Evolutionary conservation across 2,888 invertebrate genomes (phyloP), one percentile per base, ranked within the genome.

Genomic region (Rotaria sp.): DNA sequence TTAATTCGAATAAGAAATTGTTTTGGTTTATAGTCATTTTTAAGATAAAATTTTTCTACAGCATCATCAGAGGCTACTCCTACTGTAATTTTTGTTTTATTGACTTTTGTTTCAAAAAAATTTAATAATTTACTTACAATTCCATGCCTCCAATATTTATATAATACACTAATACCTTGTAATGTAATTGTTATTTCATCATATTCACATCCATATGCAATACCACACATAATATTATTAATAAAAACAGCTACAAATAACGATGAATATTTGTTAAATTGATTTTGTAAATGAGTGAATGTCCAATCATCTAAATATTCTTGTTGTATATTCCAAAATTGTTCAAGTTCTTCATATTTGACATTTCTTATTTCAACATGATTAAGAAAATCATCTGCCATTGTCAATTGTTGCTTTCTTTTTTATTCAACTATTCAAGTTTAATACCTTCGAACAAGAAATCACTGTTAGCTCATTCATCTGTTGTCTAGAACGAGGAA

Each of bases 1-100:
- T 57, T 57, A 57, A 57, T 57, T 57, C 57, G 57, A 57, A 57
- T 57, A 57, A 57, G 57, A 57, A 57, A 57, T 57, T 57, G 26
- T 57, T 24, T 10, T 24, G 57, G 55, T 55, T 55, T 55, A 24
- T 55, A 55, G 4, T 24, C 55, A 55, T 55, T 55, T 55, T 55
- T 55, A 55, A 55, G 55, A 55, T 55, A 55, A 55, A 55, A 55
- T 55, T 55, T 18, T 55, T 55, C 55, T 55, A 55, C 11, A 55
- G 11, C 4, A 8, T 55, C 55, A 55, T 55, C 55, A 55, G 55
- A 57, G 26, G 57, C n/a, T 57, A n/a, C n/a, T 26, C 57, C 57
- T 24, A 57, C 57, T 57, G 18, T 26, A 57, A 57, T 57, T 57
- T 26, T 57, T n/a, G 26, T 57, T 57, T n/a, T 57, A 24, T 57